These are phyloP conservation scores for Nasonovia ribisnigri DNA, from an alignment of 2,888 invertebrate genomes.

Conservation along the genomic window DNA sequence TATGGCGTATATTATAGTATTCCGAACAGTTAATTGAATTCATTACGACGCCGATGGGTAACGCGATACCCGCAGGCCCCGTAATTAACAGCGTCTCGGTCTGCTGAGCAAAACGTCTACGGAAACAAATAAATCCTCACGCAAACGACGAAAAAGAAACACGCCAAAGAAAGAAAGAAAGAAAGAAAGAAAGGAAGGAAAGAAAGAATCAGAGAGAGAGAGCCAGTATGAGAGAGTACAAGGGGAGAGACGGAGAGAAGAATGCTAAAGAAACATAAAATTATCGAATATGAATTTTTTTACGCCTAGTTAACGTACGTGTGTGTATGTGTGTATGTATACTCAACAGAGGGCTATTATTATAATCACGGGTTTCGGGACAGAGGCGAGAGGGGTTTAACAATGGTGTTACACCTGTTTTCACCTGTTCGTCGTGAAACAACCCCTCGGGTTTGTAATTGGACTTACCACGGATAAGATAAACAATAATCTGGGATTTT, in stretches of 20 bases:
- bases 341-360: constrained; percentile 59
- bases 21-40: constrained; percentile 60
- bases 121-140: constrained; percentile 53
- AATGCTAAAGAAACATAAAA: constrained; percentile 39
- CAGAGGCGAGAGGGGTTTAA: constrained; percentile 43
- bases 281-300: constrained; percentile 64
- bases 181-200: not conserved
- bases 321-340: constrained; percentile 41
- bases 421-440: constrained; percentile 63
- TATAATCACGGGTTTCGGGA: constrained; percentile 60
- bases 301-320: constrained; percentile 61
- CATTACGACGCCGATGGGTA: constrained; percentile 62
- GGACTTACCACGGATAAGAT: constrained; percentile 53
- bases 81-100: constrained; percentile 62
- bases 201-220: not conserved
- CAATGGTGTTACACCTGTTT: constrained; percentile 65
- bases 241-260: not conserved
- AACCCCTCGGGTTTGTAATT: constrained; percentile 62
- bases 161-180: not conserved
- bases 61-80: constrained; percentile 57
- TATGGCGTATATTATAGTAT: constrained; percentile 23
- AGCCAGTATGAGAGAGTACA: not conserved
- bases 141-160: constrained; percentile 25
- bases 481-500: constrained; percentile 49
- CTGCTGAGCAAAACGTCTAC: constrained; percentile 55